Base-by-base conservation (phyloP, 2,113 vertebrate genomes). In the Embiotoca jacksoni region DNA sequence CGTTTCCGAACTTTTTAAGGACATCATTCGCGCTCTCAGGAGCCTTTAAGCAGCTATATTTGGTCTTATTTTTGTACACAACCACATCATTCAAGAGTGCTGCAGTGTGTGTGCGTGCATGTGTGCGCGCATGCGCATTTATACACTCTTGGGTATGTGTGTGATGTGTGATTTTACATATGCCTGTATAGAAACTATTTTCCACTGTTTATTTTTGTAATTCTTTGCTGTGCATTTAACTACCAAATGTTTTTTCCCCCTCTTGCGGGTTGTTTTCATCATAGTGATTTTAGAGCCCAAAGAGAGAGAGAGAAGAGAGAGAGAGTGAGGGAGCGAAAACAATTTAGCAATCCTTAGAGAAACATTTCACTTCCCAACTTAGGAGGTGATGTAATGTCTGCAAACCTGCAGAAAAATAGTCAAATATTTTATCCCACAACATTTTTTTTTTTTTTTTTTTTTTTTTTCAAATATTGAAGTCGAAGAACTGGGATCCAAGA, bases 351-450 rank as follows among this genome's bases (percentile, higher is more conserved):
- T 81, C 69, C 69, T 76, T 81, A 55, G 56, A 78, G 50, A 85
- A 91, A 87, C 64, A 82, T 74, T 35, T 79, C 23, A 49, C 47
- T 77, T 77, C 35, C 58, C 60, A 64, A 33, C 53, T 72, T 72
- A 53, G 71, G 44, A 71, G 23, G 32, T 88, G 78, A 92, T 72
- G 89, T 87, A 16, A 89, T 64, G 86, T 92, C 85, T 89, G 80
- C 55, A 76, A 64, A 61, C 47, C 33, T 61, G 8, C 16, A 63
- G 33, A 71, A 69, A 81, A 54, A 47, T 2, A 65, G 68, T 47
- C 58, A 60, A 75, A 75, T 41, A 7, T 75, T 75, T 79, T 72
- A 56, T 87, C 67, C 30, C 46, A 58, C 31, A 37, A 57, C 49
- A 58, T 50, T 54, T 72, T 5, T n/a, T 32, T 16, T 64, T 16